Base-by-base conservation (phyloP, 1,140 invertebrate genomes). In the Lepidurus packardi region DNA sequence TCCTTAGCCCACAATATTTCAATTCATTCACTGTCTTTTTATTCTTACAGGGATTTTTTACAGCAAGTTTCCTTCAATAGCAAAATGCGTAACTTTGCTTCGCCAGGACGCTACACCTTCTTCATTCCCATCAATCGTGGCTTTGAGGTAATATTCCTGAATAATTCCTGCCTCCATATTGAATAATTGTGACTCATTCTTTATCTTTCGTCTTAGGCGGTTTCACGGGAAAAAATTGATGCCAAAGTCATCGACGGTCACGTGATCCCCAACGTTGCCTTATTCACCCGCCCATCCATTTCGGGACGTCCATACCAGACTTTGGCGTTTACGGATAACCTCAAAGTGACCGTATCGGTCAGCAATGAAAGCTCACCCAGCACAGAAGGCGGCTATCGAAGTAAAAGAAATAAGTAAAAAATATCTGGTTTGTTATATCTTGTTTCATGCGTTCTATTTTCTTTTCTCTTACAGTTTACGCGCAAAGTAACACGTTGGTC, bases 81-180 rank as follows among this genome's bases (percentile, higher is more conserved):
- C 74, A 94, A 93, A 85, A 88, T 91, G 82, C 88, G 90, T 43
- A 87, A 94, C 45, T 95, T 92, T 84, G 89, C 89, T 81, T 88
- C 89, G 25, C 91, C 92, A 80, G 93, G 93, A 73, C 87, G 89
- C 80, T 90, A 92, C 84, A 96, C 94, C 7, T 96, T 94, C 84
- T 94, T 96, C 83, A 91, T 96, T 82, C 94, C 94, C 9, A 90
- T 95, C n/a, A 93, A 95, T 85, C 92, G 93, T 84, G 93, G 92
- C 53, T 93, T 94, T 82, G 92, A 92, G 89, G 92, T 94, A 86
- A 86, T 82, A 82, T 24, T 34, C 34, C 2, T 2, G 34, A 34
- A 34, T 34, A 34, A 34, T 34, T 34, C 34, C 34, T 34, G 53
- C 13, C 10, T 75, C 41, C 9, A 5, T 44, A 75, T 25, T 21